Evolutionary conservation across 2,797 vertebrate genomes (phyloP), one percentile per base, ranked within the genome.

Genomic region (Avahi laniger): DNA sequence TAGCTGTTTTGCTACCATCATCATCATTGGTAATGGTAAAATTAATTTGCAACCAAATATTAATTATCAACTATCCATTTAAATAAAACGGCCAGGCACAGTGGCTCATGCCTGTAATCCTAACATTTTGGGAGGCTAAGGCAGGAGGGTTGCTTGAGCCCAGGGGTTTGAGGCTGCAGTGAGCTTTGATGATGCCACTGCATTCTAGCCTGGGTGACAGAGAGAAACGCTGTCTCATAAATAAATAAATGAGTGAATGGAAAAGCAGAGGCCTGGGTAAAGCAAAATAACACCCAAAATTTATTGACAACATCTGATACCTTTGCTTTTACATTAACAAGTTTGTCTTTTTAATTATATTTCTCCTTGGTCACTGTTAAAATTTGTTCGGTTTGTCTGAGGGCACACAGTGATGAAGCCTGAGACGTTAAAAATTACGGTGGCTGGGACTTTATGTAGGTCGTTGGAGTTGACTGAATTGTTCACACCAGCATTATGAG

Each of bases 271-370:
- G 10, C 43, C 65, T 59, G 35, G 30, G 5, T 59, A 61, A 93
- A 92, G 15, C 17, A 43, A 85, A 94, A 80, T 84, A 75, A 72
- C 15, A 75, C 14, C 30, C 79, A n/a, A 24, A 41, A 69, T 48
- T 57, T 78, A 78, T 57, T 94, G 43, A 63, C 8, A 5, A 67
- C 26, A 52, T 59, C 22, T 59, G 67, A 87, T 65, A 48, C 10
- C 46, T 91, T 94, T 95, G 52, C 52, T 87, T 91, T 70, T 65
- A n/a, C 33, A 54, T 73, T 67, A 86, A 46, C 43, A 79, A 50
- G 14, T 76, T 33, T 50, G 59, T 41, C 57, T 75, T 91, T 81
- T 48, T 89, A 78, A 72, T 85, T 24, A 5, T 48, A 41, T 73
- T 93, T 82, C 41, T 75, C 46, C 46, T 89, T 76, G 14, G 20